phyloP scores from a whole-genome alignment of 2,888 invertebrate species.

The Drosophila fungiperda region DNA sequence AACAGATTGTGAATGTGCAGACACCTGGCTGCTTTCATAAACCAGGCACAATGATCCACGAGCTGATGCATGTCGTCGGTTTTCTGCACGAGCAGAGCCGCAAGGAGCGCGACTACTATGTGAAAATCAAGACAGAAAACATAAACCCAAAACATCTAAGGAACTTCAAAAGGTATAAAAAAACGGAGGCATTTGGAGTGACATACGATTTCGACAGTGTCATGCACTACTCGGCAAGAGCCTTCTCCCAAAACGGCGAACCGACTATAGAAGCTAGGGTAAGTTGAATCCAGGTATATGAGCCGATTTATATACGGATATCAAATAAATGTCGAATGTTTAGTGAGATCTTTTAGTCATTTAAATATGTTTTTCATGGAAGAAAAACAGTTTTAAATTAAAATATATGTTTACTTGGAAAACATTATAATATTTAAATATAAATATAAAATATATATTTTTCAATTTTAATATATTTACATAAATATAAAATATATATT shows the following conservation, averaged over 20 bases:
- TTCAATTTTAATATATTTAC: not conserved
- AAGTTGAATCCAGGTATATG: slow-evolving; percentile 1
- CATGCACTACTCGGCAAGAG: slow-evolving; percentile 92
- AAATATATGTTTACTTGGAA: no score
- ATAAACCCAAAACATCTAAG: slow-evolving; percentile 87
- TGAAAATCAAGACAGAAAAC: slow-evolving; percentile 88
- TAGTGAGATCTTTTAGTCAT: no score
- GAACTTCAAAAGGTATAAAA: slow-evolving; percentile 90
- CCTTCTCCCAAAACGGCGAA: slow-evolving; percentile 89
- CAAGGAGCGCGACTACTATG: slow-evolving; percentile 90
- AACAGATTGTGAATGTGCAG: slow-evolving; percentile 89
- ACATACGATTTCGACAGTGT: slow-evolving; percentile 92
- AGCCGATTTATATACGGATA: not conserved
- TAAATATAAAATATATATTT: not conserved
- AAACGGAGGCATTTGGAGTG: slow-evolving; percentile 88
- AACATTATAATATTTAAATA: not conserved
- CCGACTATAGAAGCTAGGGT: slow-evolving; percentile 28
- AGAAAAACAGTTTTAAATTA: not conserved
- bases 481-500: not conserved
- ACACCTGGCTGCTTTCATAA: slow-evolving; percentile 89
- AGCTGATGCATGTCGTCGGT: slow-evolving; percentile 91
- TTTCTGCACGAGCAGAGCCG: slow-evolving; percentile 94
- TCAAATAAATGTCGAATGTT: not conserved
- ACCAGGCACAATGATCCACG: slow-evolving; percentile 90
- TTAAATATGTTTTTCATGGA: no score